These are phyloP conservation scores for Zosterops japonicus DNA, from an alignment of 2,113 vertebrate genomes.

Conservation along the genomic window DNA sequence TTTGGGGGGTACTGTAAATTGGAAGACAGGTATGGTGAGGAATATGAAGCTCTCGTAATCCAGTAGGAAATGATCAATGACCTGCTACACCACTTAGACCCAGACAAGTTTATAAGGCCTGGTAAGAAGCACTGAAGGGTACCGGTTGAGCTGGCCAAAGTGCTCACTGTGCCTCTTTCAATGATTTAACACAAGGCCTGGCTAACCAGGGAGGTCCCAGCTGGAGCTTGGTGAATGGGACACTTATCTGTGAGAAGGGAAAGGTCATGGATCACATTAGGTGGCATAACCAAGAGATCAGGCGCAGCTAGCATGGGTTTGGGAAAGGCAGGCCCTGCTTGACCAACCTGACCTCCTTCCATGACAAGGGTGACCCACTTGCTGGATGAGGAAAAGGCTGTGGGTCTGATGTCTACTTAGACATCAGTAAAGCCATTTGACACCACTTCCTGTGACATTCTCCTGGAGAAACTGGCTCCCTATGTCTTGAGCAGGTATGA, in stretches of 20 bases:
- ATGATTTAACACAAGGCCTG: not conserved
- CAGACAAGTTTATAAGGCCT: not conserved
- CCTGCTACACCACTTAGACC: not conserved
- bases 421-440: not conserved
- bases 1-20: rapidly evolving
- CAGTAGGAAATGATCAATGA: not conserved
- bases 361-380: not conserved
- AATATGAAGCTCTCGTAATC: not conserved
- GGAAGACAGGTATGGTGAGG: not conserved
- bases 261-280: not conserved
- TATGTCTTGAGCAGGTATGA: not conserved
- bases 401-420: not conserved
- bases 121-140: not conserved
- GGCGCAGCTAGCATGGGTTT: too few species aligned
- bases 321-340: not conserved
- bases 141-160: not conserved
- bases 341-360: not conserved
- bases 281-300: not conserved
- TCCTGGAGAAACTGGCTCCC: not conserved
- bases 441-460: not conserved
- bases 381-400: not conserved
- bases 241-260: not conserved
- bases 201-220: not conserved
- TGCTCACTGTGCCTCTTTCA: not conserved
- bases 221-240: not conserved